Conservation (phyloP, 2,113 vertebrate species). For the Gymnarchus niloticus region DNA sequence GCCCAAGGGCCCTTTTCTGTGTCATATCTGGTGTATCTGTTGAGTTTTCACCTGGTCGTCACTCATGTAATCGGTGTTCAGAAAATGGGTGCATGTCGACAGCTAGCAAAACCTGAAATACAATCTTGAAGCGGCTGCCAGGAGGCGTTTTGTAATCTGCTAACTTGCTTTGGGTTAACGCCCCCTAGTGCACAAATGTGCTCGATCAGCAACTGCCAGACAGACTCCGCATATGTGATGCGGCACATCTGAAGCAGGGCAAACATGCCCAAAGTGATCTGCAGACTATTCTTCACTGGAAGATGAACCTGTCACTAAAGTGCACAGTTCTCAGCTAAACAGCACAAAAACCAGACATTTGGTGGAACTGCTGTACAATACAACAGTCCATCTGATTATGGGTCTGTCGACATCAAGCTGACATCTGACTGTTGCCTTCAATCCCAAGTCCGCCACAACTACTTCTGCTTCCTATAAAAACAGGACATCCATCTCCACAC, state of each 20-base stretch:
- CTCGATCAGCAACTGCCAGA: neutral
- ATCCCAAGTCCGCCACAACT: neutral
- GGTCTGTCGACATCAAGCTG: neutral
- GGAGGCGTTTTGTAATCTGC: slow-evolving; percentile 22
- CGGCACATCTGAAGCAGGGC: neutral
- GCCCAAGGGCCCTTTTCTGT: neutral
- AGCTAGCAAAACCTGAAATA: slow-evolving; percentile 12
- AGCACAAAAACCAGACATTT: neutral
- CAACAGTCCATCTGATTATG: neutral
- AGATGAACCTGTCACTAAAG: neutral
- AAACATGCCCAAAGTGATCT: neutral
- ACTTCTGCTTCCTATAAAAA: slow-evolving; percentile 12
- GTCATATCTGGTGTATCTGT: neutral
- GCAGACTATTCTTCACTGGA: too few relatives aligned
- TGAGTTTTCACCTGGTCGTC: slow-evolving; percentile 13
- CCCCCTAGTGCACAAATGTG: neutral
- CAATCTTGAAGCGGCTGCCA: slow-evolving; percentile 14
- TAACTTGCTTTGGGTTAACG: slow-evolving; percentile 15
- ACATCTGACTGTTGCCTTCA: neutral
- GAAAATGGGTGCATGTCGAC: slow-evolving; percentile 20
- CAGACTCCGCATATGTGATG: neutral
- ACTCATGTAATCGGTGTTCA: slow-evolving; percentile 17
- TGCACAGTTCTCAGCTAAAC: neutral
- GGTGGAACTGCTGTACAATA: neutral
- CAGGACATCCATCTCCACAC: neutral